Base-by-base conservation (phyloP, 2,113 vertebrate genomes). In the Triplophysa siluroides region DNA sequence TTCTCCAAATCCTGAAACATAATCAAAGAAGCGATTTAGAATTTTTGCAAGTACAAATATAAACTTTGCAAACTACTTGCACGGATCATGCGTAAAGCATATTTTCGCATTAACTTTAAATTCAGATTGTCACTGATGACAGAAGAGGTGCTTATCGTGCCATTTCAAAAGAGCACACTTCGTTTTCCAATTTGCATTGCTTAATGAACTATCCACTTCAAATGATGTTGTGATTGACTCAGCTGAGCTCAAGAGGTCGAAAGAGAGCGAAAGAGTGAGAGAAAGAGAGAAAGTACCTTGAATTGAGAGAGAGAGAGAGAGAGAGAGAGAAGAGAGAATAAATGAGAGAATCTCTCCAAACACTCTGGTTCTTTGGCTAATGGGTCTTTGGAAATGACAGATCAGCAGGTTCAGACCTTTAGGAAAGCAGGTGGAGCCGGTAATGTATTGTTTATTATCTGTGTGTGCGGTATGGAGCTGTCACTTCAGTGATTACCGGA, bases 151-250 rank as follows among this genome's bases (percentile, higher is more conserved):
- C 58, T 54, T 83, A 50, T 41, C 26, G 18, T 70, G 61, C 38
- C 56, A 16, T 62, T 24, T 68, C 38, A 21, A 69, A 83, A 79
- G 56, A 58, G 47, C 64, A 29, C 62, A 76, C 82, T 79, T 83
- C 73, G 77, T 83, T 74, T 77, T 18, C 73, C 78, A 72, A 77
- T 77, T 80, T 83, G 58, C 26, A 77, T 72, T 72, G 60, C 67
- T 33, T 80, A 80, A 83, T 83, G 73, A 83, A 80, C 81, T 80
- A 72, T 62, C 82, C 73, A 66, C 73, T 77, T 47, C 38, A 83
- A 60, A 74, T 74, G n/a, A 61, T 43, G 10, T 69, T 77, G 73
- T 67, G 82, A 83, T 80, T 83, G 79, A 80, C 79, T 76, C 65
- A 50, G n/a, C 38, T 80, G 61, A 77, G 73, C 62, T 73, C 78